Evolutionary conservation across 2,888 invertebrate species (phyloP), one percentile per base, ranked within the genome.

Genomic region (Heliconius sara): DNA sequence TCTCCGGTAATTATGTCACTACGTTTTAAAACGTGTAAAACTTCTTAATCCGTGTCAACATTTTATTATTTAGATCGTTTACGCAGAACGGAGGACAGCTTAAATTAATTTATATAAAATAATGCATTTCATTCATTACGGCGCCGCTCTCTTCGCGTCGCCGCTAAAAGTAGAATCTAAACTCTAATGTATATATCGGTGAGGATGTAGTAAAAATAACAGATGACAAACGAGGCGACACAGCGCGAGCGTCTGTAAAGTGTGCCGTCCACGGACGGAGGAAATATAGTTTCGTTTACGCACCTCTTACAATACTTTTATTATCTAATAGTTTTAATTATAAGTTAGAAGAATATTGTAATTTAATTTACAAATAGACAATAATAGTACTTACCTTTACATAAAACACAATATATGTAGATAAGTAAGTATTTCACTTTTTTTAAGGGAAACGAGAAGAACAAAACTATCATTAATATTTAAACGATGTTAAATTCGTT

Each of bases 201-300:
- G 75, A 65, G 65, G 65, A 75, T 66, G 65, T 75, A 65, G 43
- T 75, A 75, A 66, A 75, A 75, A 75, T 75, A 75, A 65, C 65
- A 19, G 47, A 65, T 47, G 75, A 75, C 63, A 66, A 47, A 75
- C 30, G 75, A 65, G 65, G 65, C 75, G 75, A 75, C 75, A 30
- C 27, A 0, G 60, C 10, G 60, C n/a, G 60, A 60, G 34, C 34
- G 75, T 19, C 60, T 73, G 60, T 39, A 60, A 60, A 73, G 73
- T 34, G 57, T 13, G 72, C 34, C 57, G 34, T 22, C 57, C 52
- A 39, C 43, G 3, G 19, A n/a, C 70, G 2, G 10, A 22, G 19
- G n/a, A 70, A 43, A 43, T 25, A 70, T 7, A 7, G 7, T 52
- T 52, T 52, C 7, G 47, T 47, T 47, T 6, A 47, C 47, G 47